A percentile compares a stretch with the other conserved stretches of the same genome.
phyloP scores from a whole-genome alignment of 2,888 invertebrate genomes.

The Syrista parreyssii region DNA sequence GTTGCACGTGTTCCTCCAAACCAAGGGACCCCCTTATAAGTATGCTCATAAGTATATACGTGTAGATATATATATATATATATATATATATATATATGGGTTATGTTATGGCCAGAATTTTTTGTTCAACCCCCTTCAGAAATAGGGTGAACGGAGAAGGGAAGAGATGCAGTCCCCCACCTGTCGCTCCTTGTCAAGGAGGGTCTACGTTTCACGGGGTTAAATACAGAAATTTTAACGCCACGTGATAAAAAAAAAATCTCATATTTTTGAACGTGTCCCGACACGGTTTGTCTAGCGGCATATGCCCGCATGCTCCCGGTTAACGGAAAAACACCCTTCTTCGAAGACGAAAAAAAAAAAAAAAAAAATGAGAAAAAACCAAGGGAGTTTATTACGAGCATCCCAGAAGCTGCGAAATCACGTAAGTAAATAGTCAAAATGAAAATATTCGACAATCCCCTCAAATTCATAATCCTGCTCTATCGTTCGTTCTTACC shows the following conservation, averaged over 20 bases:
- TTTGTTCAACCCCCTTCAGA: conserved; percentile 24
- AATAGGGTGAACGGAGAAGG: background rate
- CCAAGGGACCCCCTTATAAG: background rate
- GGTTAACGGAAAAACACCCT: background rate
- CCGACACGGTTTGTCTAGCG: background rate
- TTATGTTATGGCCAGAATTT: conserved; percentile 11
- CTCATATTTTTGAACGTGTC: conserved; percentile 10
- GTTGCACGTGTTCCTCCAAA: conserved; percentile 34
- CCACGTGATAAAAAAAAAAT: conserved; percentile 3
- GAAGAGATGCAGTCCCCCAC: background rate
- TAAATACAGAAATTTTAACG: conserved; percentile 7
- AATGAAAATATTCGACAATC: background rate
- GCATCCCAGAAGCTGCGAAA: background rate
- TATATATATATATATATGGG: background rate
- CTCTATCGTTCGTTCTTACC: background rate
- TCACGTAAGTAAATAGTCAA: background rate
- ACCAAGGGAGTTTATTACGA: background rate
- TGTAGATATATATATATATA: background rate
- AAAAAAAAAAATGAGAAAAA: background rate
- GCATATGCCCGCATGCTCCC: background rate
- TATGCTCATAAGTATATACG: background rate
- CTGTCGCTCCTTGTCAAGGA: conserved; percentile 10
- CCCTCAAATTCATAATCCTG: background rate
- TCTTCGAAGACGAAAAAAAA: background rate
- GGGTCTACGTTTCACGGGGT: conserved; percentile 7